phyloP scores from a whole-genome alignment of 2,797 vertebrate species.

The Chelon labrosus region DNA sequence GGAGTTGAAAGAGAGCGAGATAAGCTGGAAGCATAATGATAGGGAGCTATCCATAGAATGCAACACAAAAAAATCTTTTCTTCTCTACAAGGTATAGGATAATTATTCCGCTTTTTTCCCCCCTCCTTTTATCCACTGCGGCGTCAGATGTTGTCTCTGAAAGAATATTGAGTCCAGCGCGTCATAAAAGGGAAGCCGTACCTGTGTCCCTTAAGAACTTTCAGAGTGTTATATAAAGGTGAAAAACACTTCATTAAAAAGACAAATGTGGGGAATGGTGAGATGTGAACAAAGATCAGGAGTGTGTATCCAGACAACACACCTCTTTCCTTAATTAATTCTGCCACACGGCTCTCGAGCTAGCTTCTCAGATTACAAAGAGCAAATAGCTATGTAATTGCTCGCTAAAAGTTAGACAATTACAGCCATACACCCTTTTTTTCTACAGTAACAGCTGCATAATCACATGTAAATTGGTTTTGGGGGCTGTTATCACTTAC shows the following conservation, averaged over 20 bases:
- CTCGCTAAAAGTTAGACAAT: constrained; percentile 83
- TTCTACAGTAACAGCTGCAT: constrained; percentile 80
- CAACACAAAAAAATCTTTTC: constrained; percentile 29
- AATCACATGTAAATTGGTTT: constrained; percentile 84
- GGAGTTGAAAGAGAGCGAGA: constrained; percentile 59
- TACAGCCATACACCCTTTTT: constrained; percentile 65
- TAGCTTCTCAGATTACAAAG: constrained; percentile 77
- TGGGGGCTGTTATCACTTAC: constrained; percentile 75
- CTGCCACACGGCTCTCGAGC: constrained; percentile 51
- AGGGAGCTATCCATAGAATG: constrained; percentile 47
- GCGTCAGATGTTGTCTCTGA: constrained; percentile 47
- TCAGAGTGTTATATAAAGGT: constrained; percentile 21
- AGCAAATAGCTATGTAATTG: constrained; percentile 82
- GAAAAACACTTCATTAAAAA: constrained; percentile 49
- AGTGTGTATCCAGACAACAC: constrained; percentile 48
- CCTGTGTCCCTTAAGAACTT: constrained; percentile 34
- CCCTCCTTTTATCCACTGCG: constrained; percentile 43
- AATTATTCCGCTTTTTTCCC: constrained; percentile 56
- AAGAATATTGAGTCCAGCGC: constrained; percentile 28
- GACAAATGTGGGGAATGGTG: constrained; percentile 30
- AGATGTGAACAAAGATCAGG: constrained; percentile 44
- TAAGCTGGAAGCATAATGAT: constrained; percentile 67
- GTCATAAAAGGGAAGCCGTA: constrained; percentile 49
- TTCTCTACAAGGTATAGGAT: constrained; percentile 52
- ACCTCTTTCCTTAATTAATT: constrained; percentile 71